These are phyloP conservation scores for Aptenodytes patagonicus DNA, from an alignment of 2,113 vertebrate genomes.

Conservation along the genomic window DNA sequence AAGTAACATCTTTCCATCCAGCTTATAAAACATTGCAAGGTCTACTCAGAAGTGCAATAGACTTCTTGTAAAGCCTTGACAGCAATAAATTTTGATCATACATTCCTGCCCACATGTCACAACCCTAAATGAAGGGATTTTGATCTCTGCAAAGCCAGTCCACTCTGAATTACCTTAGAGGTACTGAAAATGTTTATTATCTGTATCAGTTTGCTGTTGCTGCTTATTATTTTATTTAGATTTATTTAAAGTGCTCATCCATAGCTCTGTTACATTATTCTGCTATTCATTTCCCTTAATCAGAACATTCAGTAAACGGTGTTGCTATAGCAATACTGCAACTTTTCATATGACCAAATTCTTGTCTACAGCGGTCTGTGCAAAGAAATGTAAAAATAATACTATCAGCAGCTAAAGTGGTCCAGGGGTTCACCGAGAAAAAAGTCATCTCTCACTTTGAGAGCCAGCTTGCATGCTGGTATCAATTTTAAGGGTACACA, in stretches of 20 bases:
- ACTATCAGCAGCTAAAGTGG: background rate
- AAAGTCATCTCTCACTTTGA: background rate
- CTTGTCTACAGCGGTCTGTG: background rate
- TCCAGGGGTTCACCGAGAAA: background rate
- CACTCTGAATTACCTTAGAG: background rate
- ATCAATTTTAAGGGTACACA: background rate
- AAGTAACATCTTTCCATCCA: background rate
- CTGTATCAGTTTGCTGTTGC: background rate
- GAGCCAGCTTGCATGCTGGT: background rate
- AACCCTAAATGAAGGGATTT: background rate
- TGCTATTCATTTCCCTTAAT: conserved; percentile 31
- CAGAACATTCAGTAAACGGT: conserved; percentile 5
- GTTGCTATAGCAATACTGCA: conserved; percentile 61
- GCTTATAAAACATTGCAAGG: background rate
- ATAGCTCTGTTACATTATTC: background rate
- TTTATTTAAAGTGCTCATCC: conserved; percentile 16
- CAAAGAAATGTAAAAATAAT: conserved; percentile 2
- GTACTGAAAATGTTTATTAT: background rate
- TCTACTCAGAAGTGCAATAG: background rate
- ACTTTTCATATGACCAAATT: conserved; percentile 6
- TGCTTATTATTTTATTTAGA: background rate
- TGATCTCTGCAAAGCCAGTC: background rate
- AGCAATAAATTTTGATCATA: background rate
- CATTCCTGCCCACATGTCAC: background rate
- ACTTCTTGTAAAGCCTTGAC: background rate